A percentile compares a stretch with the other conserved stretches of the same genome.
Evolutionary conservation across 2,888 invertebrate genomes (phyloP).

Genomic region (Leptinotarsa peninsularis): DNA sequence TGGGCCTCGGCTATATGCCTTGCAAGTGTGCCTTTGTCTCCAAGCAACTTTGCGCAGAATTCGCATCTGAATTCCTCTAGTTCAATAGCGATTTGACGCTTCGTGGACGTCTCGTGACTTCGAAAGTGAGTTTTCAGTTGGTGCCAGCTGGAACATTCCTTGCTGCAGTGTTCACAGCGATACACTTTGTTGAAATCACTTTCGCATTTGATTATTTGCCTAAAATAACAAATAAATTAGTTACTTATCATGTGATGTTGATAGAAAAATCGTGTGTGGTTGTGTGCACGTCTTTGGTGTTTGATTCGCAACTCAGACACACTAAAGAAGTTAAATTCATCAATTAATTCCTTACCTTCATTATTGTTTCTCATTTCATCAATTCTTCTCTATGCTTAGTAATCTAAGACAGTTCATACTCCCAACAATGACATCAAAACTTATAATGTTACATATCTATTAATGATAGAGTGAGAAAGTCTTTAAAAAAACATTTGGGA

Average conservation of each 20-base stretch:
- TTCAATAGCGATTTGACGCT: slow-evolving; percentile 28
- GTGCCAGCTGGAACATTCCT: slow-evolving; percentile 26
- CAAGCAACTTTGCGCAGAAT: slow-evolving; percentile 67
- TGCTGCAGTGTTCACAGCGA: slow-evolving; percentile 29
- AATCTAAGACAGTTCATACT: too few relatives aligned
- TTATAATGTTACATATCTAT: too few relatives aligned
- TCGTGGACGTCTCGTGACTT: slow-evolving; percentile 26
- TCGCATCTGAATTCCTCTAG: slow-evolving; percentile 54
- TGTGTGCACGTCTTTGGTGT: too few relatives aligned
- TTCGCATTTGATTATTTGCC: slow-evolving; percentile 16
- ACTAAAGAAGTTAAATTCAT: too few relatives aligned
- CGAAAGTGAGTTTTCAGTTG: slow-evolving; percentile 33
- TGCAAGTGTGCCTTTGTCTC: slow-evolving; percentile 65
- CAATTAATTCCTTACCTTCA: too few relatives aligned
- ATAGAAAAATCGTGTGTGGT: neutral
- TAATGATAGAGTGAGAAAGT: too few relatives aligned
- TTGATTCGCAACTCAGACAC: too few relatives aligned
- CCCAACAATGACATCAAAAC: too few relatives aligned
- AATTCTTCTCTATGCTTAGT: too few relatives aligned
- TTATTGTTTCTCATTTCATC: too few relatives aligned
- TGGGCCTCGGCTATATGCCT: slow-evolving; percentile 65
- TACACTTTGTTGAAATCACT: slow-evolving; percentile 18
- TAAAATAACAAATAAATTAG: slow-evolving; percentile 27
- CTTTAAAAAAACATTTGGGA: too few relatives aligned
- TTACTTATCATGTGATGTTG: neutral